Evolutionary conservation across 1,140 invertebrate species (phyloP).

Genomic region (Lordiphosa collinella): DNA sequence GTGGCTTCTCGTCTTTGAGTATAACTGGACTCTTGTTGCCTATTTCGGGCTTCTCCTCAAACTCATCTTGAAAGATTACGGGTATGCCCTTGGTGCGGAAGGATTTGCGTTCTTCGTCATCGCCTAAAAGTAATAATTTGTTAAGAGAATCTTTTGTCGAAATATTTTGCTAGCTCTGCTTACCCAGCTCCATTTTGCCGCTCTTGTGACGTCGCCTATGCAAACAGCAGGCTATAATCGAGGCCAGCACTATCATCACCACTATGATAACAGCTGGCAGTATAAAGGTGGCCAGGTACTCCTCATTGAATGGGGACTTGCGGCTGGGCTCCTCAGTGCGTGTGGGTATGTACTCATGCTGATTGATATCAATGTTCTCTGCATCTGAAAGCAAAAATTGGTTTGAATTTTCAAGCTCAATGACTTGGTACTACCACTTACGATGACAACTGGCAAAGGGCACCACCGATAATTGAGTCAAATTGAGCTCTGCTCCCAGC

Average conservation of each 20-base stretch:
- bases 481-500: slow-evolving; percentile 89
- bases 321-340: slow-evolving; percentile 81
- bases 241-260: slow-evolving; percentile 92
- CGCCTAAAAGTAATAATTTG: slow-evolving; percentile 72
- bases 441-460: slow-evolving; percentile 87
- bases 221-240: slow-evolving; percentile 92
- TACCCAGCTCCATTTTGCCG: slow-evolving; percentile 88
- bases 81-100: slow-evolving; percentile 94
- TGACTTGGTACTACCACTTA: slow-evolving; percentile 30
- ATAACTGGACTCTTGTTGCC: slow-evolving; percentile 95
- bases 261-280: slow-evolving; percentile 94
- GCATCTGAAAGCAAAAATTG: slow-evolving; percentile 23
- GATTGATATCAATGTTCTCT: slow-evolving; percentile 54
- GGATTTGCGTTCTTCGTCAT: slow-evolving; percentile 89
- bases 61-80: slow-evolving; percentile 96
- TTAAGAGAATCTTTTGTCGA: background rate
- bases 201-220: slow-evolving; percentile 90
- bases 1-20: slow-evolving; percentile 95
- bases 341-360: slow-evolving; percentile 57
- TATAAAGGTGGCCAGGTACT: slow-evolving; percentile 92
- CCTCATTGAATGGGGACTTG: slow-evolving; percentile 82
- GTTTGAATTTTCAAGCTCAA: background rate
- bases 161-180: slow-evolving; percentile 10
- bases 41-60: slow-evolving; percentile 93
- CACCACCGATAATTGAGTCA: slow-evolving; percentile 84